Evolutionary conservation across 2,113 vertebrate species (phyloP).

Genomic region (Microtus oregoni): DNA sequence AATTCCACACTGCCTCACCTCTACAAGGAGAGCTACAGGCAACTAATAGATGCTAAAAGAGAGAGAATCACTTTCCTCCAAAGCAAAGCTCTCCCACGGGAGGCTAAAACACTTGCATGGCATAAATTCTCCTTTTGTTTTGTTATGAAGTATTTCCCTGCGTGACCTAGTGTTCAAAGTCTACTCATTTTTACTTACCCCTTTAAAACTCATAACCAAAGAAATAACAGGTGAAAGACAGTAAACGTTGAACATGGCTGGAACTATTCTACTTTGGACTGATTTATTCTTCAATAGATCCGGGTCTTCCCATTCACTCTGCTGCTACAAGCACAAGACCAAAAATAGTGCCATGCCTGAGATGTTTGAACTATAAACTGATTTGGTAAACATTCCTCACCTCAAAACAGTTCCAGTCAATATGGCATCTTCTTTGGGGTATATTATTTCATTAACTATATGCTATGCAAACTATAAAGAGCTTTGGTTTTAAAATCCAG

Average conservation of each 20-base stretch:
- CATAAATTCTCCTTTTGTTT: neutral
- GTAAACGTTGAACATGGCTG: neutral
- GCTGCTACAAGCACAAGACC: neutral
- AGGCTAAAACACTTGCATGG: neutral
- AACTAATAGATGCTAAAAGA: neutral
- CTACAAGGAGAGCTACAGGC: neutral
- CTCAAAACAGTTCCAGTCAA: neutral
- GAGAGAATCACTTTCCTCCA: neutral
- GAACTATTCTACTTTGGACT: neutral
- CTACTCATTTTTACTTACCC: neutral
- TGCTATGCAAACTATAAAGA: constrained; percentile 8
- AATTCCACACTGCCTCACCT: neutral
- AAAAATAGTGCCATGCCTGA: neutral
- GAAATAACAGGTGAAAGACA: neutral
- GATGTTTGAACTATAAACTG: neutral
- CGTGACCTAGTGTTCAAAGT: neutral
- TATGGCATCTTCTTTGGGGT: neutral
- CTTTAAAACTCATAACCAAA: constrained; percentile 19
- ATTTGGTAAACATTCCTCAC: neutral
- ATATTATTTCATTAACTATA: neutral
- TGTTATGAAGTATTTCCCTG: neutral
- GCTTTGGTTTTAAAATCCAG: constrained; percentile 35
- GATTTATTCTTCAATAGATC: neutral
- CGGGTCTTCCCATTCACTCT: neutral
- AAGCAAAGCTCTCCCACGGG: neutral